Evolutionary conservation across 92 coral and sea anemone genomes (phyloP), one percentile per base, ranked within the genome.

Genomic region (Diadumene lineata): DNA sequence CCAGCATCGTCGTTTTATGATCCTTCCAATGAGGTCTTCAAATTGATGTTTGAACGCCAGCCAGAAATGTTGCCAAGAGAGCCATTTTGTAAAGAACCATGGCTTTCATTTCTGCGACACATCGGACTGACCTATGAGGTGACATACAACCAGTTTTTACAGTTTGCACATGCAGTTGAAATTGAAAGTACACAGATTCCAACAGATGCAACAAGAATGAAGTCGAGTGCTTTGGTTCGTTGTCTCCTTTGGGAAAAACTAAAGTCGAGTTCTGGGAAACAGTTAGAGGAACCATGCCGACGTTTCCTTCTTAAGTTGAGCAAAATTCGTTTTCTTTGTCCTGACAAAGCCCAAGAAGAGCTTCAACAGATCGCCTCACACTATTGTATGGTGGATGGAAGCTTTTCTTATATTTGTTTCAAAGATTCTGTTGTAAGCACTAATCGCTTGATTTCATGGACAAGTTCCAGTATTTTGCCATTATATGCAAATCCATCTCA

Each of bases 31-130:
- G 50, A 44, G 0, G 96, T 90, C 6, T 90, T 90, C 73, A 29
- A 25, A 34, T 57, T 26, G 0, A 90, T 90, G 92, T 70, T 90
- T 26, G 13, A 38, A 0, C 58, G 46, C 1, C 62, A 65, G n/a
- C 82, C 64, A 38, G 84, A 82, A 9, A 25, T 8, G 74, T 89
- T 85, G 53, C 94, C 94, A n/a, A 82, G 85, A 2, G n/a, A 22
- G 7, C 94, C 94, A 15, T 89, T 85, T 60, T 60, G 43, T 16
- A 57, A 73, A 0, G 11, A 0, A 0, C 11, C 65, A 1, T 89
- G 94, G 94, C 24, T 82, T 48, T 34, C 50, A 9, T 86, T 89
- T 48, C 65, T 89, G 64, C 61, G 65, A 19, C 18, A 75, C 7
- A 56, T 86, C 50, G 94, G 94, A 0, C 74, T 89, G 9, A 75